phyloP scores from a whole-genome alignment of 2,113 vertebrate genomes.

The Percina caprodes region DNA sequence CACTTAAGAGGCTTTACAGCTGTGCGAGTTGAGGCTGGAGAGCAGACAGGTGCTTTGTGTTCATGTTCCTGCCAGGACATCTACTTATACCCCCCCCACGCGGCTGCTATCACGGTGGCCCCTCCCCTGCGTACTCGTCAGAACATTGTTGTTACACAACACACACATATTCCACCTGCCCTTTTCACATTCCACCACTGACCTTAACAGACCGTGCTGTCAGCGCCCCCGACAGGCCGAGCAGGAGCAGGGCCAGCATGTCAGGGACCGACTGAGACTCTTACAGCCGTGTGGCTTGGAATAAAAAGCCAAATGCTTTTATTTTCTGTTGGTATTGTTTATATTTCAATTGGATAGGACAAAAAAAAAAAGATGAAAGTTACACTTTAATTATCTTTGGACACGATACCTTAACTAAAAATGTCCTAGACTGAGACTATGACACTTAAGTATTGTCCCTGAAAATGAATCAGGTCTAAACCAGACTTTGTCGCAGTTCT shows the following conservation, averaged over 20 bases:
- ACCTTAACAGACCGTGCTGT: neutral
- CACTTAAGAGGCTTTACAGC: conserved; percentile 3
- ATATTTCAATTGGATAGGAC: neutral
- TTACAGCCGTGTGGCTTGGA: too few relatives aligned
- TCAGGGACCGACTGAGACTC: too few relatives aligned
- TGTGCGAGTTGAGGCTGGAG: conserved; percentile 13
- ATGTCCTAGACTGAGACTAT: too few relatives aligned
- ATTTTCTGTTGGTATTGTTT: neutral
- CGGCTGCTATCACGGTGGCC: conserved; percentile 6
- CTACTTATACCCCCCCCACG: conserved; percentile 70
- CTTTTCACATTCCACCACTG: conserved; percentile 50
- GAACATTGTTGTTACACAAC: conserved; percentile 51
- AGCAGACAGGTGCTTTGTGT: conserved; percentile 81
- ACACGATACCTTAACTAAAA: too few relatives aligned
- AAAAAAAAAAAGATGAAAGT: too few relatives aligned
- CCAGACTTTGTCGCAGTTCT: too few relatives aligned
- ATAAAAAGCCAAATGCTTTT: neutral
- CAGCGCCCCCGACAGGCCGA: conserved; percentile 37
- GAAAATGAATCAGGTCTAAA: too few relatives aligned
- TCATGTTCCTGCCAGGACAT: conserved; percentile 35
- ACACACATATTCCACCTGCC: conserved; percentile 46
- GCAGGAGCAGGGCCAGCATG: neutral
- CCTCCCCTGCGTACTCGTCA: conserved; percentile 39
- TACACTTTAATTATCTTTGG: too few relatives aligned
- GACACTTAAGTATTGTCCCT: too few relatives aligned